These are phyloP conservation scores for Chrysolina oricalcia DNA, from an alignment of 2,888 invertebrate genomes.

Conservation along the genomic window DNA sequence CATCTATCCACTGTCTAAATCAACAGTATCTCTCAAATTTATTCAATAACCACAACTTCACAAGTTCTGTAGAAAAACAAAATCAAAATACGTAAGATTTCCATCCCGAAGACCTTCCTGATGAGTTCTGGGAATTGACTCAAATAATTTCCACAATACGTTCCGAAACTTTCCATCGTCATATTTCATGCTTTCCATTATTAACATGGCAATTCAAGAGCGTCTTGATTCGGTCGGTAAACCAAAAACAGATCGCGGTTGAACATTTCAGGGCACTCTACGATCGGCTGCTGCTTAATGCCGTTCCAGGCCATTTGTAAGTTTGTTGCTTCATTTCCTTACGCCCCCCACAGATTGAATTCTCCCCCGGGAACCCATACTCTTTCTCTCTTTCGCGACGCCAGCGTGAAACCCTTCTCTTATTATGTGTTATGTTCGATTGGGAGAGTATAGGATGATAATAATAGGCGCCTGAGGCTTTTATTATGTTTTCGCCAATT, in stretches of 20 bases:
- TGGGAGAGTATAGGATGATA: slow-evolving; percentile 10
- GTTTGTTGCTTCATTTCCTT: slow-evolving; percentile 71
- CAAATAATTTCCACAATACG: slow-evolving; percentile 12
- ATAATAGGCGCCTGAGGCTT: slow-evolving; percentile 14
- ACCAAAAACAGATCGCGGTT: slow-evolving; percentile 68
- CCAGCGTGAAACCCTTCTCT: slow-evolving; percentile 35
- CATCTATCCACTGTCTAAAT: too few relatives aligned
- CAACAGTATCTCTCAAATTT: too few relatives aligned
- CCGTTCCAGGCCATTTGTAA: slow-evolving; percentile 71
- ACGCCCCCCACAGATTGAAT: slow-evolving; percentile 56
- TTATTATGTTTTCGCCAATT: background rate
- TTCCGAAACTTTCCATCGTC: slow-evolving; percentile 34
- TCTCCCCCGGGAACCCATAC: slow-evolving; percentile 46
- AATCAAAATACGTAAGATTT: background rate
- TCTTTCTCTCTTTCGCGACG: slow-evolving; percentile 28
- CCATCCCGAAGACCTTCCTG: background rate
- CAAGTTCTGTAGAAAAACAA: too few relatives aligned
- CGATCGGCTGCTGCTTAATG: slow-evolving; percentile 68
- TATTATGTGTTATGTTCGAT: slow-evolving; percentile 35
- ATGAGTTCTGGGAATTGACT: background rate
- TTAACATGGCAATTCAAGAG: slow-evolving; percentile 56
- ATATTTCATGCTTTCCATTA: slow-evolving; percentile 47
- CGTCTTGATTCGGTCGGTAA: slow-evolving; percentile 66
- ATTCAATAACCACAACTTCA: too few relatives aligned
- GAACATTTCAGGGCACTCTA: slow-evolving; percentile 61